These are phyloP conservation scores for Genyomyrus donnyi DNA, from an alignment of 2,113 vertebrate species.

Conservation along the genomic window DNA sequence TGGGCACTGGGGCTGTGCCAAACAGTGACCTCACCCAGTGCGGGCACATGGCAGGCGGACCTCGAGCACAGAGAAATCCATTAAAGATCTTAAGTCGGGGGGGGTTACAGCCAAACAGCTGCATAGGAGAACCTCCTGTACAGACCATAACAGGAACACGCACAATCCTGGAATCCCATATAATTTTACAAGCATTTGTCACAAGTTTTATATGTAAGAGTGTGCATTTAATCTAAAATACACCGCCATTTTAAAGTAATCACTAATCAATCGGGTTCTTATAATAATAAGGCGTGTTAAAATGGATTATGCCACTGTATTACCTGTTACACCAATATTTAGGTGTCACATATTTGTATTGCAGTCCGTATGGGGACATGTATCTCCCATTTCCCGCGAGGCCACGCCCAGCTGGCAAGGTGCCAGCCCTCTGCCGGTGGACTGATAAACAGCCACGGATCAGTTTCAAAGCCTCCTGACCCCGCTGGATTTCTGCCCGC, in stretches of 20 bases:
- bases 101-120: neutral
- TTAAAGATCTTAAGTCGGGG: neutral
- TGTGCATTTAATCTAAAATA: neutral
- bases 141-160: neutral
- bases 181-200: neutral
- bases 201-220: neutral
- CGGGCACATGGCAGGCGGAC: neutral
- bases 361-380: neutral
- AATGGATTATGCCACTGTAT: neutral
- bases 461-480: neutral
- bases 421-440: neutral
- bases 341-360: neutral
- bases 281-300: neutral
- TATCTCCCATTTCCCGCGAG: neutral
- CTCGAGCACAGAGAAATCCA: neutral
- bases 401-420: neutral
- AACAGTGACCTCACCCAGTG: neutral
- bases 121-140: neutral
- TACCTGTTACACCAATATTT: neutral
- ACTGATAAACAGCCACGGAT: neutral
- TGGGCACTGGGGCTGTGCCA: neutral
- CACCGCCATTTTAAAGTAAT: neutral
- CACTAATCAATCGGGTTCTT: neutral
- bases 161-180: neutral
- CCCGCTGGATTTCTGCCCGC: neutral